These are phyloP conservation scores for Kryphioiulus occultus DNA, from an alignment of 2,888 invertebrate species.

Conservation along the genomic window DNA sequence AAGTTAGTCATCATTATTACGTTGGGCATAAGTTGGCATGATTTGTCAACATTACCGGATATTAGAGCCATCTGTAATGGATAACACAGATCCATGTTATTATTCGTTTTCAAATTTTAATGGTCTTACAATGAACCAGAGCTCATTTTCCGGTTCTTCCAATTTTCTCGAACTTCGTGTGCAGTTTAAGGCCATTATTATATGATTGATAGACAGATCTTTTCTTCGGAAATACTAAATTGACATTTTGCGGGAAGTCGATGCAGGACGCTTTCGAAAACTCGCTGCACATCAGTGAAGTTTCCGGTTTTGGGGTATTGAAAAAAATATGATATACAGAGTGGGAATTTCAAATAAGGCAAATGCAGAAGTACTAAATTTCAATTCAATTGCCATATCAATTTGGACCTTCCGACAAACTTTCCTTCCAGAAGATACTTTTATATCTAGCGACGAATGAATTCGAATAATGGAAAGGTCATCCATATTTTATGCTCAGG, in stretches of 20 bases:
- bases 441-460: neutral
- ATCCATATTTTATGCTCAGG: neutral
- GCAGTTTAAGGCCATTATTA: neutral
- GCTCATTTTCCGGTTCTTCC: neutral
- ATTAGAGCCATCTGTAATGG: no score
- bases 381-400: neutral
- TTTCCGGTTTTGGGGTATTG: neutral
- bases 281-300: neutral
- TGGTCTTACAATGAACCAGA: neutral
- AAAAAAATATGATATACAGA: neutral
- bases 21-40: no score
- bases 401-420: neutral
- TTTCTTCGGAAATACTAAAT: neutral
- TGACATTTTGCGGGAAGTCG: neutral
- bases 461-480: neutral
- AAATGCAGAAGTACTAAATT: neutral
- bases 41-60: no score
- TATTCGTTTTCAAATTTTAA: no score
- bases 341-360: neutral
- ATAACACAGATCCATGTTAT: no score
- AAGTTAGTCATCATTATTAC: no score
- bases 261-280: neutral
- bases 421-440: neutral
- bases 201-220: slow-evolving; percentile 15
- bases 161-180: neutral